Evolutionary conservation across 2,888 invertebrate genomes (phyloP), one percentile per base, ranked within the genome.

Genomic region (Drosophila limbata): DNA sequence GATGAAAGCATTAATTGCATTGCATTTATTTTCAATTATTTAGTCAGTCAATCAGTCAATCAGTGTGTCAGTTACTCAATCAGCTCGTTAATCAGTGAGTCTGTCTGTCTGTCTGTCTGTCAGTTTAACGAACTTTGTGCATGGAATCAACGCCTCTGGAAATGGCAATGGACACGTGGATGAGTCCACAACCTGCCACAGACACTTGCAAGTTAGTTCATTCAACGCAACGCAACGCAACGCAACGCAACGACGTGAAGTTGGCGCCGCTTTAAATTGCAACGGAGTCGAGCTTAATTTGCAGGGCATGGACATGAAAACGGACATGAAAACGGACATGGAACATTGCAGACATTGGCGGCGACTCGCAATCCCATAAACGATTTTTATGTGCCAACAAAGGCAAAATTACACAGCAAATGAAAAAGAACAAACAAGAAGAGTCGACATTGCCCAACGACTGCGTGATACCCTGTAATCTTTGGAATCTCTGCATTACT

Each of bases 331-430:
- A 10, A 9, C n/a, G 40, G 21, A 40, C 25, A 17, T 19, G 50
- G 10, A 51, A 25, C 19, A 35, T 55, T 44, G 21, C 9, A 35
- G 50, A 60, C 50, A 40, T 28, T 50, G 59, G 31, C 17, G 37
- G n/a, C 28, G 17, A 37, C n/a, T 48, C 35, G 15, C 17, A 15
- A 21, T 10, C 44, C 45, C 50, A 55, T 73, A 67, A 68, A 56
- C 50, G 37, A 60, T 42, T 69, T 73, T 73, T 52, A 73, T 69
- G 64, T 45, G 48, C 60, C 60, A 48, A 61, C 64, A 61, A 57
- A 61, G 37, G 60, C 39, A 35, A 50, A 60, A 64, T 64, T 73
- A 31, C 40, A 19, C 51, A 45, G 21, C 53, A 47, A 28, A 28
- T 39, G 25, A 42, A 42, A 9, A 4, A 28, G 25, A 31, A 25